Evolutionary conservation across 1,140 invertebrate genomes (phyloP).

Genomic region (Bombus balteatus): DNA sequence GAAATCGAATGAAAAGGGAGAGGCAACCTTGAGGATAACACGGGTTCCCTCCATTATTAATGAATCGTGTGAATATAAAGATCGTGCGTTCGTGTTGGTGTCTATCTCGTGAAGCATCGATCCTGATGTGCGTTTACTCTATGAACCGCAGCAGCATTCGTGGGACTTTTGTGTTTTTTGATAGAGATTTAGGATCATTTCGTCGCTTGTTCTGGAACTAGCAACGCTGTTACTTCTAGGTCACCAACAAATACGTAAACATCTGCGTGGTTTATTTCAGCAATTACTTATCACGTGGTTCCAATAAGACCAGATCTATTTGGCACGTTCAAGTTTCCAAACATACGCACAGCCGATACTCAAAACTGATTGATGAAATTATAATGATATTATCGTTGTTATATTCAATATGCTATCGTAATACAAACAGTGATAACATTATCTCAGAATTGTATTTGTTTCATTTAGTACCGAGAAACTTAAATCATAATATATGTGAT

Average conservation of each 20-base stretch:
- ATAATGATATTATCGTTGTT: no score
- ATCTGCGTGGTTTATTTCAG: not conserved
- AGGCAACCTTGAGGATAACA: conserved; percentile 59
- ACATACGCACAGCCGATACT: not conserved
- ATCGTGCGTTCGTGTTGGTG: conserved; percentile 45
- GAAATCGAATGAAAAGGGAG: conserved; percentile 65
- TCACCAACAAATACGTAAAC: not conserved
- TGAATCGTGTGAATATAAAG: conserved; percentile 57
- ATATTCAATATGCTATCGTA: no score
- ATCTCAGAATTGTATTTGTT: not conserved
- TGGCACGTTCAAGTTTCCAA: conserved; percentile 22
- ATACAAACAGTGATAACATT: not conserved
- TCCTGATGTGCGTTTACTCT: conserved; percentile 29
- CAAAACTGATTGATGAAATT: not conserved
- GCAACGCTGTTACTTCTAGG: no score
- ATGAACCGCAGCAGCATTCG: conserved; percentile 2
- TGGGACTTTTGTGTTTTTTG: not conserved
- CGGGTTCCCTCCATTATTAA: conserved; percentile 74
- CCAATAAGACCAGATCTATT: conserved; percentile 6
- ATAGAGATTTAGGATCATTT: not conserved
- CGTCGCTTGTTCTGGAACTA: no score
- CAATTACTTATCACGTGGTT: conserved; percentile 25
- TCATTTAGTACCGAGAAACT: not conserved
- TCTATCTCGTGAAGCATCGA: conserved; percentile 59
- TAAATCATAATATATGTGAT: not conserved